phyloP scores from a whole-genome alignment of 2,797 vertebrate species.

The Molossus molossus region DNA sequence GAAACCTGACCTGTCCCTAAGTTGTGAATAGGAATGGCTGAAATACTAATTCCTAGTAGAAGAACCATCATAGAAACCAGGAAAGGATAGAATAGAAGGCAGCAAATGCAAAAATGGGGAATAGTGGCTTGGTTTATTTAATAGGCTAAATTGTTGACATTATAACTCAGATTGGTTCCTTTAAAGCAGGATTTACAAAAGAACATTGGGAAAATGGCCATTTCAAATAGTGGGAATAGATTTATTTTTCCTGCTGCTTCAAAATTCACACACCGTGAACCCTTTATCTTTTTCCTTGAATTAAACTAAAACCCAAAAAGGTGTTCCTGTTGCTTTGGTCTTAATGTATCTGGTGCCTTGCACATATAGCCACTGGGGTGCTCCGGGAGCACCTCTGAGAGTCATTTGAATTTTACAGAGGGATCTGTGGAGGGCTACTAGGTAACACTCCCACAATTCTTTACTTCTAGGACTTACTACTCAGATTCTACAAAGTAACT shows the following conservation, averaged over 20 bases:
- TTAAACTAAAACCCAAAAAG: neutral
- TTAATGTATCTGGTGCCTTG: neutral
- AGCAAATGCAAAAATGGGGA: neutral
- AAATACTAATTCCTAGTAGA: constrained; percentile 20
- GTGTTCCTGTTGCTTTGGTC: neutral
- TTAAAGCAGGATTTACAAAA: constrained; percentile 26
- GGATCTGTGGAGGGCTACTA: neutral
- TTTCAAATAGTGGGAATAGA: constrained; percentile 26
- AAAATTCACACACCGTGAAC: constrained; percentile 14
- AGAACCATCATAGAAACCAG: neutral
- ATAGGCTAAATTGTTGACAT: neutral
- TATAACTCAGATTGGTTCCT: neutral
- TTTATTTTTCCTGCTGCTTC: neutral
- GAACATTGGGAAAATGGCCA: constrained; percentile 46
- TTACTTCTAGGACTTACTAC: constrained; percentile 15
- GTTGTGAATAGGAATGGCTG: constrained; percentile 13
- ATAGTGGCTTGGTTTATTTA: neutral
- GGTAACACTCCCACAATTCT: neutral
- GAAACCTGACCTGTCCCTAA: neutral
- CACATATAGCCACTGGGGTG: neutral
- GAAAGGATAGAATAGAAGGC: neutral
- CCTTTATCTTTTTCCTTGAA: neutral
- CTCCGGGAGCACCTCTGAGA: neutral
- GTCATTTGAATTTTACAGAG: constrained; percentile 25
- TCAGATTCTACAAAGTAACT: constrained; percentile 63